Evolutionary conservation across 2,797 vertebrate genomes (phyloP).

Genomic region (Typhlichthys eigenmanni): DNA sequence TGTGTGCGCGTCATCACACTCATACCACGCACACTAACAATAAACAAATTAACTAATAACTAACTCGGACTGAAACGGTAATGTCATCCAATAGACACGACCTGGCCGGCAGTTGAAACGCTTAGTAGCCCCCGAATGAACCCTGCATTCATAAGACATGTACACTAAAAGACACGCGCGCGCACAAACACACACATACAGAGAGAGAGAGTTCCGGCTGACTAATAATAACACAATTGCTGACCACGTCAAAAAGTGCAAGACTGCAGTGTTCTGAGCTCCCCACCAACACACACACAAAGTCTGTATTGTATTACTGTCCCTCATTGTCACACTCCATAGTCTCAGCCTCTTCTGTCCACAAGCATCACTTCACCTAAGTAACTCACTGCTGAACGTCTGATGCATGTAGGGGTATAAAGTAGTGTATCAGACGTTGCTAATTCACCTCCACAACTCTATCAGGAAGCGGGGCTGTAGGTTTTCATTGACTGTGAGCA

Average conservation of each 20-base stretch:
- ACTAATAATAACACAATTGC: background rate
- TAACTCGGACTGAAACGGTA: slow-evolving; percentile 40
- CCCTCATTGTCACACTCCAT: too few relatives aligned
- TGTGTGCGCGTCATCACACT: slow-evolving; percentile 16
- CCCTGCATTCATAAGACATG: background rate
- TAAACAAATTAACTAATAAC: slow-evolving; percentile 38
- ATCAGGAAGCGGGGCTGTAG: too few relatives aligned
- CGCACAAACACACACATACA: background rate
- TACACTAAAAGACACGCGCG: background rate
- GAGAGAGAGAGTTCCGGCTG: background rate
- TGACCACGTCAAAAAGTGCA: background rate
- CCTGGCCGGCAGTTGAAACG: slow-evolving; percentile 4
- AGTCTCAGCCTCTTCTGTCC: too few relatives aligned
- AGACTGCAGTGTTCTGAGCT: background rate
- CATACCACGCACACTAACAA: slow-evolving; percentile 17
- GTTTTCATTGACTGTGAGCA: too few relatives aligned
- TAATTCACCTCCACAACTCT: too few relatives aligned
- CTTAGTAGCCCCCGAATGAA: background rate
- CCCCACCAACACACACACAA: background rate
- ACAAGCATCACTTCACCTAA: too few relatives aligned
- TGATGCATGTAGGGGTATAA: too few relatives aligned
- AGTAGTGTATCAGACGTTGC: too few relatives aligned
- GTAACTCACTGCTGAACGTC: too few relatives aligned
- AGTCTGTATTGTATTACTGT: too few relatives aligned
- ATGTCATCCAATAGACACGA: slow-evolving; percentile 32